Percentiles rank a stretch among this genome's conserved stretches.
Conservation (phyloP, 2,888 invertebrate species). For the Sesia bembeciformis region DNA sequence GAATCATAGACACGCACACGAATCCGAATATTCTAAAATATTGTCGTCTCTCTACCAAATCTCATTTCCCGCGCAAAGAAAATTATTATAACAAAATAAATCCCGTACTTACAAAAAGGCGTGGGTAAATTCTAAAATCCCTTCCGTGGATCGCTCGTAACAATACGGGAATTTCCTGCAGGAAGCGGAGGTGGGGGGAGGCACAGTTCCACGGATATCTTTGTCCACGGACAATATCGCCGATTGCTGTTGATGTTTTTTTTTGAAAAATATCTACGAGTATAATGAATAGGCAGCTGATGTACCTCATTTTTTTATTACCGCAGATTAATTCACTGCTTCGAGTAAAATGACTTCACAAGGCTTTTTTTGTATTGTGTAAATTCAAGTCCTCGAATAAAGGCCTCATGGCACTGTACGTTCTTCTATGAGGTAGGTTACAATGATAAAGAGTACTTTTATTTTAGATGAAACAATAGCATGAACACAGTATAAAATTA, state of each 20-base stretch:
- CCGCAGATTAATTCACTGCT: too few species aligned
- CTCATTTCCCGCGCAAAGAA: slow-evolving; percentile 1
- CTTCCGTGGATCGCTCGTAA: slow-evolving; percentile 9
- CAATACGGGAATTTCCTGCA: slow-evolving; percentile 12
- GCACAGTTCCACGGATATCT: slow-evolving; percentile 8
- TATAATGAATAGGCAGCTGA: not conserved
- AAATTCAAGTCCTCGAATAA: too few species aligned
- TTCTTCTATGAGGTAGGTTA: too few species aligned
- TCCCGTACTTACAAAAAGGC: slow-evolving; percentile 7
- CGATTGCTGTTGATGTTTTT: slow-evolving; percentile 9
- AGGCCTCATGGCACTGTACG: too few species aligned
- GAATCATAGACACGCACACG: too few species aligned
- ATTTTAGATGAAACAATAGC: too few species aligned
- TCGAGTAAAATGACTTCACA: too few species aligned
- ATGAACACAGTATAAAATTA: too few species aligned
- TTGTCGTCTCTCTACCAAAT: not conserved
- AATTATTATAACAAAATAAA: slow-evolving; percentile 4
- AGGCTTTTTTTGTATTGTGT: too few species aligned
- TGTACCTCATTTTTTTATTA: too few species aligned
- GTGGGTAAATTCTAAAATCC: slow-evolving; percentile 9
- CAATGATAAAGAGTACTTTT: too few species aligned
- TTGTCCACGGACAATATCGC: slow-evolving; percentile 10
- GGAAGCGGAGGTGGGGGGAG: slow-evolving; percentile 6
- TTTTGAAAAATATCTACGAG: slow-evolving; percentile 1
- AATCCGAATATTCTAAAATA: too few species aligned